phyloP scores from a whole-genome alignment of 2,888 invertebrate species.

The Baccha elongata region DNA sequence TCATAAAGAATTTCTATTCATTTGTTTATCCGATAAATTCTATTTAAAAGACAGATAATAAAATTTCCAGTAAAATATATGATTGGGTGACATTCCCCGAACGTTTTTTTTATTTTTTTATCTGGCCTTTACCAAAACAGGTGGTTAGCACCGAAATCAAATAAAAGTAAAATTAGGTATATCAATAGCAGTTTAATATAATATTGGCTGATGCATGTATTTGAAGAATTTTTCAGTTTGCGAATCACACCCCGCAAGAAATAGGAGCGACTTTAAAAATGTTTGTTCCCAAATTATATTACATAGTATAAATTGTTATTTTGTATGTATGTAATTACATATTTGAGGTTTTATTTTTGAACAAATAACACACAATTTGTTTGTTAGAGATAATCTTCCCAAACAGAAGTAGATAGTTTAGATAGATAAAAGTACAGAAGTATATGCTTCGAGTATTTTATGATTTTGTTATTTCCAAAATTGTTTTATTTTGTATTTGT shows the following conservation, averaged over 20 bases:
- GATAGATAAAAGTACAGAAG: too few relatives aligned
- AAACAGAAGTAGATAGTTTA: too few relatives aligned
- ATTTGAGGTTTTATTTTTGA: too few relatives aligned
- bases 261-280: constrained; percentile 16
- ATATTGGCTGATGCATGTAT: constrained; percentile 26
- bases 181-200: constrained; percentile 23
- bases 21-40: too few relatives aligned
- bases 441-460: too few relatives aligned
- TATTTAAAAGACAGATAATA: background rate
- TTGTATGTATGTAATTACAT: too few relatives aligned
- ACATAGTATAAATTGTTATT: too few relatives aligned
- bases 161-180: constrained; percentile 22
- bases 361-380: too few relatives aligned
- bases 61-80: constrained; percentile 24
- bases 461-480: too few relatives aligned
- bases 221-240: constrained; percentile 1
- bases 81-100: constrained; percentile 41
- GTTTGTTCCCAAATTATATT: background rate
- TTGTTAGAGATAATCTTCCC: too few relatives aligned
- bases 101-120: constrained; percentile 3
- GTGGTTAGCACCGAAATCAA: constrained; percentile 45
- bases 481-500: too few relatives aligned
- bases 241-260: too few relatives aligned
- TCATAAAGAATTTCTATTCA: background rate
- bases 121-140: constrained; percentile 27